phyloP scores from a whole-genome alignment of 1,140 invertebrate genomes.

The Diabrotica virgifera region DNA sequence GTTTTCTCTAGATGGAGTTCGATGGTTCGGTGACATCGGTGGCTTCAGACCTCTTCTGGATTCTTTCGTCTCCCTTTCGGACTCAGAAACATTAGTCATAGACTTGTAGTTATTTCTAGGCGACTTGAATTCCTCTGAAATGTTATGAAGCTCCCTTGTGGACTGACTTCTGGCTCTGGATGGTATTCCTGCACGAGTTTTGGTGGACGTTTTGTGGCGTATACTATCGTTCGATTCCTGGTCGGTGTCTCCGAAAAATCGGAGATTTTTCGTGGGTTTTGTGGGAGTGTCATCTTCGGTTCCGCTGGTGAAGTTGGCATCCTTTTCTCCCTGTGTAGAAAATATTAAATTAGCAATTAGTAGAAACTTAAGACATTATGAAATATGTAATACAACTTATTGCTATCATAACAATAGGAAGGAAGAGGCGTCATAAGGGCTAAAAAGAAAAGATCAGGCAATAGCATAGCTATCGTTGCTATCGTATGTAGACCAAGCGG shows the following conservation, averaged over 20 bases:
- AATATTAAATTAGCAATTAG: background rate
- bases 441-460: no score
- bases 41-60: constrained; percentile 35
- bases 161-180: constrained; percentile 24
- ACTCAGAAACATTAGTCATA: constrained; percentile 39
- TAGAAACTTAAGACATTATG: no score
- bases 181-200: constrained; percentile 31
- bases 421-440: no score
- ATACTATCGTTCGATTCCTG: constrained; percentile 62
- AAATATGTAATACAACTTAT: no score
- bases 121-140: constrained; percentile 55
- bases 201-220: constrained; percentile 43
- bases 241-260: constrained; percentile 80
- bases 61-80: constrained; percentile 30
- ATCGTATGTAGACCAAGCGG: no score
- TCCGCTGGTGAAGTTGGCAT: constrained; percentile 48
- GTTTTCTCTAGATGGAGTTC: constrained; percentile 18
- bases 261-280: constrained; percentile 62
- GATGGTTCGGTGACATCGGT: constrained; percentile 39
- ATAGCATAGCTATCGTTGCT: no score
- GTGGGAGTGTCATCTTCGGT: constrained; percentile 45
- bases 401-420: no score
- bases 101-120: constrained; percentile 43
- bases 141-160: constrained; percentile 56
- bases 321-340: constrained; percentile 32